These are phyloP conservation scores for Amazonetta brasiliensis DNA, from an alignment of 2,797 vertebrate species.

Conservation along the genomic window DNA sequence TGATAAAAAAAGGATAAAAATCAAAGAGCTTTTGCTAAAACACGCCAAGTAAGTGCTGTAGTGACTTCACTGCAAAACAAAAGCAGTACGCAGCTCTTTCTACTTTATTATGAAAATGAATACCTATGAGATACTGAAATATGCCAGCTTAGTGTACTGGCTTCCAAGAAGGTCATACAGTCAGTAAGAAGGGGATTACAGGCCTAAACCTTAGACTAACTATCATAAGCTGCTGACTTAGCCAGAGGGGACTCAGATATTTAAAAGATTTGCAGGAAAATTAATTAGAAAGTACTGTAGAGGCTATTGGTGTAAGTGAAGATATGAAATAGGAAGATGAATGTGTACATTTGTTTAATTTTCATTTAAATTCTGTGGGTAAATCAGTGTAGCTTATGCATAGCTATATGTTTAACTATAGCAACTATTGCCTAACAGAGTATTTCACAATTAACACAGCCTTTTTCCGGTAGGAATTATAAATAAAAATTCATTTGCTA, in stretches of 20 bases:
- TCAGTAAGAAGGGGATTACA: slow-evolving; percentile 60
- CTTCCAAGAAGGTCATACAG: slow-evolving; percentile 45
- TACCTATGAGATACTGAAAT: neutral
- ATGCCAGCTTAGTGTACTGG: neutral
- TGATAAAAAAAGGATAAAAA: neutral
- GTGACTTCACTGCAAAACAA: neutral
- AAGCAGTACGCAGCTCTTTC: neutral
- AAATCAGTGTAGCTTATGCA: neutral
- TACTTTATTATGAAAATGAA: slow-evolving; percentile 34
- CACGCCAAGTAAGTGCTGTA: neutral
- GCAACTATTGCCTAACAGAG: neutral
- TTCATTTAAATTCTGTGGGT: neutral
- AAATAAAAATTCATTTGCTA: neutral
- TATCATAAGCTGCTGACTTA: slow-evolving; percentile 54
- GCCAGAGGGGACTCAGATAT: slow-evolving; percentile 25
- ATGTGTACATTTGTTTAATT: neutral
- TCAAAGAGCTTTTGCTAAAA: neutral
- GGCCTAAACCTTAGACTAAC: slow-evolving; percentile 63
- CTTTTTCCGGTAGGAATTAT: neutral
- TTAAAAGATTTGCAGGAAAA: slow-evolving; percentile 59
- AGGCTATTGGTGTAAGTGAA: neutral
- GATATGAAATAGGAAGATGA: neutral
- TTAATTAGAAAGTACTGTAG: slow-evolving; percentile 25
- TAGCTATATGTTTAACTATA: neutral
- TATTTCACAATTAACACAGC: neutral